phyloP scores from a whole-genome alignment of 1,140 invertebrate species.

The Diorhabda carinulata region DNA sequence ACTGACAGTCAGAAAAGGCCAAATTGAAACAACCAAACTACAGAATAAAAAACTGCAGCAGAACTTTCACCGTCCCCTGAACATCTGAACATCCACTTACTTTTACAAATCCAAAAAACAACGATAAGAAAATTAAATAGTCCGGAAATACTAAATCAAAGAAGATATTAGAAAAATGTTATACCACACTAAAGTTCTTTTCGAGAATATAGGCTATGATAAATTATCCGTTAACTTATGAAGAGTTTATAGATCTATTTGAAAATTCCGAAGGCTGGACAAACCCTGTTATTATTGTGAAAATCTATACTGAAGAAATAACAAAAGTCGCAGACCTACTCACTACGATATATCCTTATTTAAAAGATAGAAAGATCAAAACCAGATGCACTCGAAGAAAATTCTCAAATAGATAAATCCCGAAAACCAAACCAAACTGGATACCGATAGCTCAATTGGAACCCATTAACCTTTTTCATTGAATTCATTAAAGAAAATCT shows the following conservation, averaged over 20 bases:
- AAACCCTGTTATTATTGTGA: not conserved
- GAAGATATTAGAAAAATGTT: not conserved
- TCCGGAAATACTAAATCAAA: not conserved
- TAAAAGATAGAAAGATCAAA: not conserved
- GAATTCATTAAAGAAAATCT: no score
- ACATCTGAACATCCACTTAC: not conserved
- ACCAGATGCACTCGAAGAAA: not conserved
- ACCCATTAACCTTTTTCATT: no score
- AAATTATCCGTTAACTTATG: not conserved
- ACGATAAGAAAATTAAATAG: not conserved
- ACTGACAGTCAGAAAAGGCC: not conserved
- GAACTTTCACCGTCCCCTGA: not conserved
- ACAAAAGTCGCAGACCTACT: not conserved
- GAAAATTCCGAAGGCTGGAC: not conserved
- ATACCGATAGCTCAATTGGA: no score
- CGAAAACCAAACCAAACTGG: no score
- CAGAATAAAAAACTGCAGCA: no score
- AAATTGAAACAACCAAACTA: no score
- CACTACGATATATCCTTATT: not conserved
- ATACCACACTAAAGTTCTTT: not conserved
- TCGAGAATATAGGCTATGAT: not conserved
- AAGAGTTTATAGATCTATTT: not conserved
- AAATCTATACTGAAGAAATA: not conserved
- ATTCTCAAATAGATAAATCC: not conserved
- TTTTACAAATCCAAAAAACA: not conserved